Evolutionary conservation across 1,140 invertebrate genomes (phyloP).

Genomic region (Orius laevigatus): DNA sequence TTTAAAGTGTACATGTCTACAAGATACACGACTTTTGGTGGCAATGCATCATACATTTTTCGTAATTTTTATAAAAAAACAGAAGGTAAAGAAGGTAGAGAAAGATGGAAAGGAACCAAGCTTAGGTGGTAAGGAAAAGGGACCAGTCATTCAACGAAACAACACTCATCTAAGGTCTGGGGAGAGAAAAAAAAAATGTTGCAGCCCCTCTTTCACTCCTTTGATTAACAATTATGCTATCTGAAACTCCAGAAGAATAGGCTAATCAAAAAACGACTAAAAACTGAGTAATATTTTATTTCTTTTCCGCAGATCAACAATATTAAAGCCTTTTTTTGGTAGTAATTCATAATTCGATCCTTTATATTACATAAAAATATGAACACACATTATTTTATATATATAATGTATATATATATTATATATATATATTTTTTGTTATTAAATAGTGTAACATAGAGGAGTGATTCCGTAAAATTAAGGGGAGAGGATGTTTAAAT

Average conservation of each 20-base stretch:
- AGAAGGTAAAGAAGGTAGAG: constrained; percentile 10
- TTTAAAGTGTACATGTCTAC: constrained; percentile 5
- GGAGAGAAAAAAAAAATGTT: constrained; percentile 22
- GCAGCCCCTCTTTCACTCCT: constrained; percentile 22
- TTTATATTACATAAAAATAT: too few relatives aligned
- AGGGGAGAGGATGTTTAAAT: too few relatives aligned
- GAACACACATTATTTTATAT: too few relatives aligned
- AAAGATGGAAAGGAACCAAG: constrained; percentile 3
- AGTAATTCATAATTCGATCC: too few relatives aligned
- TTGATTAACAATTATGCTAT: constrained; percentile 9
- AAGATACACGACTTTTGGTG: constrained; percentile 7
- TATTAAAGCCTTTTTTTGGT: too few relatives aligned
- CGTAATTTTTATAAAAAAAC: constrained; percentile 11
- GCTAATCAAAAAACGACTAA: constrained; percentile 25
- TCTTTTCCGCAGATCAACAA: too few relatives aligned
- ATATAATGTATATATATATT: too few relatives aligned
- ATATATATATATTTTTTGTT: too few relatives aligned
- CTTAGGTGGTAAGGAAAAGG: constrained; percentile 14
- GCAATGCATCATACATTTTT: constrained; percentile 10
- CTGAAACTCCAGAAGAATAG: constrained; percentile 16
- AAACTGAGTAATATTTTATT: neutral
- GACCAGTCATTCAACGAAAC: constrained; percentile 17
- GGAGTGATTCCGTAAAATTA: too few relatives aligned
- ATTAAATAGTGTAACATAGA: too few relatives aligned
- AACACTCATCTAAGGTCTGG: constrained; percentile 14